Percentiles rank a stretch among this genome's conserved stretches.
phyloP scores from a whole-genome alignment of 2,888 invertebrate species.

The Colostygia pectinataria region DNA sequence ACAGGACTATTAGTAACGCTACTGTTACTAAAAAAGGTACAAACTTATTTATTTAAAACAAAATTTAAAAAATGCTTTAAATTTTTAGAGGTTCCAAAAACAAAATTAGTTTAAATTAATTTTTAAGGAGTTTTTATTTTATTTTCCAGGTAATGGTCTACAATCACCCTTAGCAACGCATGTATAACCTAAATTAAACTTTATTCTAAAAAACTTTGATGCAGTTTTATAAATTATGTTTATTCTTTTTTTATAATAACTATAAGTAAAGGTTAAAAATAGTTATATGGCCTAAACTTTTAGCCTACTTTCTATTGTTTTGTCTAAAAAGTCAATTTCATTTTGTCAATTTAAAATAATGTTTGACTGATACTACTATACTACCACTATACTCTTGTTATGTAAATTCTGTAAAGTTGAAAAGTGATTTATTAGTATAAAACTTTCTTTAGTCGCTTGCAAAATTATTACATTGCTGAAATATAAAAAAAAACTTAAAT shows the following conservation, averaged over 20 bases:
- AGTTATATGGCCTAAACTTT: conserved; percentile 33
- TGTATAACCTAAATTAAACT: conserved; percentile 71
- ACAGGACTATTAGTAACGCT: conserved; percentile 66
- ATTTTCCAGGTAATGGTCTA: conserved; percentile 70
- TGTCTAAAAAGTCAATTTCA: too few species aligned
- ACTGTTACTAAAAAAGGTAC: conserved; percentile 78
- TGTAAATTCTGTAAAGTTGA: conserved; percentile 24
- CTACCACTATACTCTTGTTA: conserved; percentile 63
- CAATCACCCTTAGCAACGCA: conserved; percentile 84
- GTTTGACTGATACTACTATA: conserved; percentile 66
- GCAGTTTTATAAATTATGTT: conserved; percentile 30
- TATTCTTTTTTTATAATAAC: conserved; percentile 22
- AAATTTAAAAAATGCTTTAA: not conserved
- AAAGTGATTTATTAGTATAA: conserved; percentile 18
- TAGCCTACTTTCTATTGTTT: conserved; percentile 29
- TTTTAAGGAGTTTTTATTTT: conserved; percentile 3
- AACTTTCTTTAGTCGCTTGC: conserved; percentile 21
- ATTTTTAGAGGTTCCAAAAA: not conserved
- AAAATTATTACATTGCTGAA: conserved; percentile 16
- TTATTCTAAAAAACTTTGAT: conserved; percentile 40
- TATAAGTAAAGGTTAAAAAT: conserved; percentile 23
- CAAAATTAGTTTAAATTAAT: not conserved
- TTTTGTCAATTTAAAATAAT: conserved; percentile 62
- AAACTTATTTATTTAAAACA: not conserved
- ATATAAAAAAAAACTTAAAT: conserved; percentile 2